phyloP scores from a whole-genome alignment of 2,797 vertebrate genomes.

The Psittacula derbiana region DNA sequence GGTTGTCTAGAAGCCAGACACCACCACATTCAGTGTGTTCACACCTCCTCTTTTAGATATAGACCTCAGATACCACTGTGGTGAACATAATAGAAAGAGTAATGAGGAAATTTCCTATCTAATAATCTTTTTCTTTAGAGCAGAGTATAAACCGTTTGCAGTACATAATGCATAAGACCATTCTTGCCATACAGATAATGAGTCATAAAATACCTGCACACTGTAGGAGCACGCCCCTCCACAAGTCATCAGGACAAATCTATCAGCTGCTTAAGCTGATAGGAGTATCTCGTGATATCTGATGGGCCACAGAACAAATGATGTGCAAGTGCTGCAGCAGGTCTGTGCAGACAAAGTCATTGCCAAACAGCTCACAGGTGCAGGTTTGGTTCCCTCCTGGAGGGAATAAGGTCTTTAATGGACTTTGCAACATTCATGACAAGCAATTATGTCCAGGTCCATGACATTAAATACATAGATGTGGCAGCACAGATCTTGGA shows the following conservation, averaged over 20 bases:
- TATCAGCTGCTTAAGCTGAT: background rate
- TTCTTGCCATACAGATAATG: background rate
- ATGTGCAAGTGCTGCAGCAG: background rate
- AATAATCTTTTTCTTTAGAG: background rate
- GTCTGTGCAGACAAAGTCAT: background rate
- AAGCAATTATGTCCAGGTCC: slow-evolving; percentile 41
- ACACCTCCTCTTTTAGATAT: background rate
- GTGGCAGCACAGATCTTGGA: slow-evolving; percentile 34
- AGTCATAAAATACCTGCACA: background rate
- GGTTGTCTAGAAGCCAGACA: background rate
- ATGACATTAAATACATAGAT: slow-evolving; percentile 27
- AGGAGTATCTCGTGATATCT: background rate
- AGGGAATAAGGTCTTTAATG: slow-evolving; percentile 36
- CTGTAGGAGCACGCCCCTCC: rapidly evolving
- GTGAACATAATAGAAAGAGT: background rate
- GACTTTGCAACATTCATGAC: slow-evolving; percentile 14
- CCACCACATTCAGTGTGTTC: background rate
- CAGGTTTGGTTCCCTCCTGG: background rate
- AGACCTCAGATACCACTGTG: background rate
- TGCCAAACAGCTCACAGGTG: background rate
- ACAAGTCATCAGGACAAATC: background rate
- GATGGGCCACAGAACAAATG: background rate
- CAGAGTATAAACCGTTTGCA: background rate
- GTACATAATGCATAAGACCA: background rate
- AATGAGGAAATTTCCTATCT: background rate